These are phyloP conservation scores for Pediacus dermestoides DNA, from an alignment of 2,888 invertebrate species.

Conservation along the genomic window DNA sequence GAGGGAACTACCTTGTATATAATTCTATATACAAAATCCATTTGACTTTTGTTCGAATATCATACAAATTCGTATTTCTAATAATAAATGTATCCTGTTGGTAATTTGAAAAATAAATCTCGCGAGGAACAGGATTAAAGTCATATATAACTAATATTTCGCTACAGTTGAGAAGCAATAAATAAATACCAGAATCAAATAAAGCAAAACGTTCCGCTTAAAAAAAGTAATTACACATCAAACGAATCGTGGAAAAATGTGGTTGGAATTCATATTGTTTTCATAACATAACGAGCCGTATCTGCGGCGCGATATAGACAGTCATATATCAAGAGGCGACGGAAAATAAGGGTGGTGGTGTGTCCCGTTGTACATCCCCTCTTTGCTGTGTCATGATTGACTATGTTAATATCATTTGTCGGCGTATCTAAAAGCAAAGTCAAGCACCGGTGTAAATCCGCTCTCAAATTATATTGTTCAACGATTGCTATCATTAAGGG, in stretches of 20 bases:
- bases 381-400: constrained; percentile 43
- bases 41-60: no score
- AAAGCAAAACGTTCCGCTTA: constrained; percentile 37
- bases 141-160: constrained; percentile 4
- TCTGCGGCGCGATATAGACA: constrained; percentile 42
- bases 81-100: no score
- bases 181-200: constrained; percentile 46
- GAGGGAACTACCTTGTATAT: no score
- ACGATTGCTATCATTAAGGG: constrained; percentile 9
- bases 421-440: constrained; percentile 41
- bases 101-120: no score
- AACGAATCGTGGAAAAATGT: constrained; percentile 50
- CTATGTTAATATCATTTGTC: constrained; percentile 50
- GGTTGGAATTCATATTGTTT: constrained; percentile 53
- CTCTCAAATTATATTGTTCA: constrained; percentile 39
- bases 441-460: constrained; percentile 39
- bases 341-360: constrained; percentile 32
- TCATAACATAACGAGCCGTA: constrained; percentile 47
- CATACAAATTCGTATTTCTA: no score
- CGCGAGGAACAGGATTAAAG: no score
- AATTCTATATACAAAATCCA: no score
- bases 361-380: constrained; percentile 12
- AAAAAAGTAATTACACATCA: constrained; percentile 52
- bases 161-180: constrained; percentile 36
- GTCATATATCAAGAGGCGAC: constrained; percentile 48